Evolutionary conservation across 2,113 vertebrate genomes (phyloP).

Genomic region (Corvus moneduloides): DNA sequence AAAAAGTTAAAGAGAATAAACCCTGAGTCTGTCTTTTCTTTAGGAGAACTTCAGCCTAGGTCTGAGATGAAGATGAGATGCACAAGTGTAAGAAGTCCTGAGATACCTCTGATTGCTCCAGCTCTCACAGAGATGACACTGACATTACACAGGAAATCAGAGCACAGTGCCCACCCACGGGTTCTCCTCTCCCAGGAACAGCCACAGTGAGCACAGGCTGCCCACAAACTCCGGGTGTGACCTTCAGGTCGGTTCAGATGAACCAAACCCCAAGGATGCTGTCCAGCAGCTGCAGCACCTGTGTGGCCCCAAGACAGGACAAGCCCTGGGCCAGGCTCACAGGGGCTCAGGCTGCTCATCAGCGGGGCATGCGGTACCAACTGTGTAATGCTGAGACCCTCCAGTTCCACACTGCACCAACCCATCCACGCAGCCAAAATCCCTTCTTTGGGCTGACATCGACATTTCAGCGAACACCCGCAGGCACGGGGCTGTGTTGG

Average conservation of each 20-base stretch:
- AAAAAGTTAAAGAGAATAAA: conserved; percentile 16
- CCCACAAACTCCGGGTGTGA: neutral
- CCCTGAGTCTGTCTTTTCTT: neutral
- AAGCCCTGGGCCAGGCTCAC: neutral
- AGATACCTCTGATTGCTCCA: conserved; percentile 23
- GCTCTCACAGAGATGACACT: neutral
- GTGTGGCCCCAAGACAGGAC: neutral
- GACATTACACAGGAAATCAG: neutral
- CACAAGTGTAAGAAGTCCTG: conserved; percentile 1
- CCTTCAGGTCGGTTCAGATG: fast-evolving
- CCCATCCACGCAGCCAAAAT: fast-evolving
- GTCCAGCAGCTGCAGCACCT: neutral
- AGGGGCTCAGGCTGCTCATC: neutral
- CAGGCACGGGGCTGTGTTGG: neutral
- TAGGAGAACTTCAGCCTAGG: neutral
- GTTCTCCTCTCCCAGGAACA: neutral
- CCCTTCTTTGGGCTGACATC: neutral
- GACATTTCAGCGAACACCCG: fast-evolving
- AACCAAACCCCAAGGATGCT: neutral
- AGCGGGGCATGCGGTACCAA: fast-evolving
- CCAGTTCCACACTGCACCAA: neutral
- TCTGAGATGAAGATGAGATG: neutral
- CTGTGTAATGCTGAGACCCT: fast-evolving
- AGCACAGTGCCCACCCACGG: neutral
- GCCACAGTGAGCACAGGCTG: neutral